A percentile compares a stretch with the other conserved stretches of the same genome.
phyloP scores from a whole-genome alignment of 2,888 invertebrate species.

The Archips crataeganus region DNA sequence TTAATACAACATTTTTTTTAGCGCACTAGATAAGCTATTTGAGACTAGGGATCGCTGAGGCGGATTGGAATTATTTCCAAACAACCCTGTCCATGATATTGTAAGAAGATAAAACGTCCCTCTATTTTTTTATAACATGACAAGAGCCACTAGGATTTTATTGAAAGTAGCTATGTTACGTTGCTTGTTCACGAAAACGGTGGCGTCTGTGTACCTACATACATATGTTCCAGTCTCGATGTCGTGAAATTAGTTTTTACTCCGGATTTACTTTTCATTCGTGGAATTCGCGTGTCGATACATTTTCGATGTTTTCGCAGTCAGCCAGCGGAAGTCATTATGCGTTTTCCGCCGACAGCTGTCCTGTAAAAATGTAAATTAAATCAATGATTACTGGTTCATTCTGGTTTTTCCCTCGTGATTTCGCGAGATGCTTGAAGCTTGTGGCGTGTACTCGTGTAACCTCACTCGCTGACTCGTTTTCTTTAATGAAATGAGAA shows the following conservation, averaged over 20 bases:
- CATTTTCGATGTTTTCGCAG: conserved; percentile 76
- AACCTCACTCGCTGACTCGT: conserved; percentile 42
- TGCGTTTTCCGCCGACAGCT: conserved; percentile 78
- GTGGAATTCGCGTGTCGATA: conserved; percentile 54
- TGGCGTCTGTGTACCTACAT: too few species aligned
- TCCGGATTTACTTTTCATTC: conserved; percentile 21
- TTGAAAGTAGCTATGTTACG: too few species aligned
- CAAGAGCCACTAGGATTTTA: too few species aligned
- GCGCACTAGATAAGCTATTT: too few species aligned
- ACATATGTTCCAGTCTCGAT: conserved; percentile 9
- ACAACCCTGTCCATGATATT: too few species aligned
- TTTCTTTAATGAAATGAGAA: conserved; percentile 42
- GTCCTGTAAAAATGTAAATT: conserved; percentile 81
- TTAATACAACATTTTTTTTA: too few species aligned
- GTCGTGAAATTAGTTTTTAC: conserved; percentile 31
- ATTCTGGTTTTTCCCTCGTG: conserved; percentile 57
- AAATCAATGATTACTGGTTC: conserved; percentile 72
- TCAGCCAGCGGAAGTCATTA: conserved; percentile 81
- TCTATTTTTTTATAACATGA: too few species aligned
- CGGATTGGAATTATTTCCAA: too few species aligned
- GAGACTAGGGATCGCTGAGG: too few species aligned
- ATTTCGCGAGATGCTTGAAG: conserved; percentile 40
- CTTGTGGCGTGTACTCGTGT: conserved; percentile 47
- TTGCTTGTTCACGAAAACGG: too few species aligned
- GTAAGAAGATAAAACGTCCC: too few species aligned